phyloP scores from a whole-genome alignment of 2,888 invertebrate species.

The Nymphalis c-album region DNA sequence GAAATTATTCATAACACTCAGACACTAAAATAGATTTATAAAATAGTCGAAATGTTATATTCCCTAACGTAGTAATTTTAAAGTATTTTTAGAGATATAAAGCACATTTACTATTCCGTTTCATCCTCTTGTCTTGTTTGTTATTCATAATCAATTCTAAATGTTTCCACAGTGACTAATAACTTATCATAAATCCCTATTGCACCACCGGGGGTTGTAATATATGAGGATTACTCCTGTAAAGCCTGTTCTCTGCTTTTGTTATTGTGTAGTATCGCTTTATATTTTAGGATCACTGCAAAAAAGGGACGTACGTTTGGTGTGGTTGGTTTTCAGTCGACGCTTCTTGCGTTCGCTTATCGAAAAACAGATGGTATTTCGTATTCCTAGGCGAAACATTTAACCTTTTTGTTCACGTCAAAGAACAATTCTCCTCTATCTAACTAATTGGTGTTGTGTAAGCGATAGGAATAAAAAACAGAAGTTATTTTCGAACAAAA shows the following conservation, averaged over 20 bases:
- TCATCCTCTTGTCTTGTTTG: slow-evolving; percentile 70
- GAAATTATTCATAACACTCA: neutral
- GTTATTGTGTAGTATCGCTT: slow-evolving; percentile 42
- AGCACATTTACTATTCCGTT: slow-evolving; percentile 51
- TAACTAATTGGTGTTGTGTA: neutral
- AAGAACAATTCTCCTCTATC: neutral
- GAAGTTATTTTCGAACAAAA: slow-evolving; percentile 1
- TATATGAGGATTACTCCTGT: slow-evolving; percentile 67
- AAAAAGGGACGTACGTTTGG: slow-evolving; percentile 38
- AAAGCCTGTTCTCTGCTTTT: slow-evolving; percentile 58
- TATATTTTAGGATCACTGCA: slow-evolving; percentile 38
- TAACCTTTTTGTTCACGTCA: slow-evolving; percentile 7
- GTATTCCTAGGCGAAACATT: slow-evolving; percentile 2
- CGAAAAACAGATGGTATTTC: slow-evolving; percentile 17
- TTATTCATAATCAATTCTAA: slow-evolving; percentile 74
- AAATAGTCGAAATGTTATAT: too few species aligned
- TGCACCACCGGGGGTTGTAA: slow-evolving; percentile 73
- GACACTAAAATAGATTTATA: neutral
- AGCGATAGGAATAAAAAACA: neutral
- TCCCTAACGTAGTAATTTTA: neutral
- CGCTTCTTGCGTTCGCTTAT: slow-evolving; percentile 12
- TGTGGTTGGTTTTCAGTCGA: slow-evolving; percentile 24
- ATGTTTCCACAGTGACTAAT: slow-evolving; percentile 76
- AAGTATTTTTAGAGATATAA: slow-evolving; percentile 15
- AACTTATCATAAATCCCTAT: slow-evolving; percentile 73